Base-by-base conservation (phyloP, 2,888 invertebrate genomes). In the Oconnorella tubifera region DNA sequence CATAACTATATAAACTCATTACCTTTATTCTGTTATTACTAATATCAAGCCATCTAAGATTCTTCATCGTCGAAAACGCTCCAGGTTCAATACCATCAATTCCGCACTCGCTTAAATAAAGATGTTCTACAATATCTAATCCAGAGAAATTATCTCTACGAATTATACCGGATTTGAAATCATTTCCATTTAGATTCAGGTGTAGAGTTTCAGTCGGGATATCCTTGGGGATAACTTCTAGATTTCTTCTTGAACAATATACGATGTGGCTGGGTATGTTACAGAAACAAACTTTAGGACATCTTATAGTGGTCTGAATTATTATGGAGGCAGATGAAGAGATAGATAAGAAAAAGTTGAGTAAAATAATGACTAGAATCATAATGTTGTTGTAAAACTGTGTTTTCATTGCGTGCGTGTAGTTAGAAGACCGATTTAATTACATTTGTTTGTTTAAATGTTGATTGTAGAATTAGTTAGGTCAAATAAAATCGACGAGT, bases 221-320 rank as follows among this genome's bases (percentile, higher is more conserved):
- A 29, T 75, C 75, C 40, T 65, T 69, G 0, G 80, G 80, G 59
- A 80, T 78, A 59, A 68, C 67, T 6, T 73, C 72, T 6, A 80
- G 73, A 4, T 71, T 72, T 66, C 76, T 75, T 62, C 77, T 67
- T 6, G 76, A 75, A 65, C 80, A 80, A 70, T 78, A 76, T 4
- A 80, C 78, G 67, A 77, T 78, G 60, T 75, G 72, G 59, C 76
- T 76, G 28, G 75, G 68, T 1, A 74, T 71, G 40, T 77, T 77
- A 69, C 80, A 80, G 72, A 79, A 79, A 64, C 80, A 80, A 10
- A 72, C 73, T 25, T 70, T 69, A 2, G 80, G 80, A 58, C 80
- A 80, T n/a, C n/a, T n/a, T n/a, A n/a, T n/a, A n/a, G n/a, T n/a
- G n/a, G n/a, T n/a, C n/a, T n/a, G n/a, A n/a, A n/a, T n/a, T n/a